Base-by-base conservation (phyloP, 1,140 invertebrate genomes). In the Rhyacophila brunnea region DNA sequence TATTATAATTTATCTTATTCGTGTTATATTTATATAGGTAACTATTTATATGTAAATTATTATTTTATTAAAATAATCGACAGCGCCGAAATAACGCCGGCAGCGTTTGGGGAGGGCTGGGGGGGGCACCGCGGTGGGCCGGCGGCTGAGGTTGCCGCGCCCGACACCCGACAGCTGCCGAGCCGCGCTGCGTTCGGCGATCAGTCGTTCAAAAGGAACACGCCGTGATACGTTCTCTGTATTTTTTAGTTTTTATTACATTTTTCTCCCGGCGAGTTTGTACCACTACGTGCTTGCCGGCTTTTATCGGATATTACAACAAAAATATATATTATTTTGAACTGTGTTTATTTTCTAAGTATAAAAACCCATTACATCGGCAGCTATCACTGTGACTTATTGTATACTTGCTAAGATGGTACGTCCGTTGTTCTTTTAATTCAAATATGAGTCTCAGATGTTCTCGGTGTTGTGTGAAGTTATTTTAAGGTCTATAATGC, bases 401-500 rank as follows among this genome's bases (percentile, higher is more conserved):
- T 28, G 3, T 28, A 28, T 28, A 5, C 23, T 28, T 9, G 9
- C 23, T 28, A 52, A 42, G 28, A 52, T 52, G 50, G 50, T 52
- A 48, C 9, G 46, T 48, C 42, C 48, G 50, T 13, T 19, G 42
- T 28, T 42, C 18, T 28, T 20, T 11, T 42, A 17, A 40, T 36
- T 50, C 35, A 40, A 36, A n/a, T 50, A n/a, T 28, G 23, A 48
- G 13, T 32, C 5, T 52, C 38, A 17, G 50, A 18, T 28, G 23
- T n/a, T 48, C 50, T 38, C 15, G 17, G 35, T 56, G 17, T 13
- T 58, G 53, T 56, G 53, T 40, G 44, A 48, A 48, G 53, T 56
- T 56, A 56, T 56, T 56, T 56, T 56, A 56, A 44, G 53, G 45
- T 54, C 44, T 45, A 56, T 56, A 38, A 56, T 48, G 53, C 44